Conservation (phyloP, 2,113 vertebrate genomes). For the Eubucco bourcierii region DNA sequence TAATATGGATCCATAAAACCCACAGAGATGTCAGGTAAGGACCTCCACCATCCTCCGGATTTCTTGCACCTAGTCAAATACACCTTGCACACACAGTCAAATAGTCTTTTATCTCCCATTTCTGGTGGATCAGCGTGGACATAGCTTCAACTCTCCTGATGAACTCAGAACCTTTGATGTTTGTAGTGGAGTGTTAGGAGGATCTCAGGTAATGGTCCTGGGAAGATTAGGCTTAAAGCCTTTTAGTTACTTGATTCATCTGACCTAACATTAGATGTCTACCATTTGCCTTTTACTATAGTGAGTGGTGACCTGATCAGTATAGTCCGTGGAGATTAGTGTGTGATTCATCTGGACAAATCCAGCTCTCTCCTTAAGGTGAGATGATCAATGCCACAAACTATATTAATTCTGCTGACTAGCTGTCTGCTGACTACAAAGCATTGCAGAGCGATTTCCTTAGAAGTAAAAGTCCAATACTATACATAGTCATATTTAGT, state of each 20-base stretch:
- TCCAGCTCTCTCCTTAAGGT: neutral
- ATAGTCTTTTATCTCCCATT: neutral
- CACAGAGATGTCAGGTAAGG: neutral
- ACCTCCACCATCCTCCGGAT: neutral
- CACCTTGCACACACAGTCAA: too few species aligned
- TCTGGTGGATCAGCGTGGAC: neutral
- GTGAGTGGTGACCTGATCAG: neutral
- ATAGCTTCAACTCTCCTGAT: neutral
- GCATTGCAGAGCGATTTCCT: neutral
- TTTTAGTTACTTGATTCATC: slow-evolving; percentile 14
- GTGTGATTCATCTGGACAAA: slow-evolving; percentile 18
- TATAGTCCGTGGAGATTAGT: neutral
- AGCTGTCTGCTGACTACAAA: neutral
- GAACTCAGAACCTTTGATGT: neutral
- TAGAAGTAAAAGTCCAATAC: neutral
- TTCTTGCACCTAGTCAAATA: neutral
- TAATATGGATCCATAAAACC: neutral
- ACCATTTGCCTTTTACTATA: neutral
- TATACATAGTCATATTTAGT: neutral
- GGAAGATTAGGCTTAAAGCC: neutral
- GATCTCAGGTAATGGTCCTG: neutral
- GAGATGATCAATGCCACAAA: neutral
- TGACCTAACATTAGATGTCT: neutral
- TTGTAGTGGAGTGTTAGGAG: neutral
- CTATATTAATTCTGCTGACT: neutral